Evolutionary conservation across 1,140 invertebrate species (phyloP), one percentile per base, ranked within the genome.

Genomic region (Drosophila lacertosa): DNA sequence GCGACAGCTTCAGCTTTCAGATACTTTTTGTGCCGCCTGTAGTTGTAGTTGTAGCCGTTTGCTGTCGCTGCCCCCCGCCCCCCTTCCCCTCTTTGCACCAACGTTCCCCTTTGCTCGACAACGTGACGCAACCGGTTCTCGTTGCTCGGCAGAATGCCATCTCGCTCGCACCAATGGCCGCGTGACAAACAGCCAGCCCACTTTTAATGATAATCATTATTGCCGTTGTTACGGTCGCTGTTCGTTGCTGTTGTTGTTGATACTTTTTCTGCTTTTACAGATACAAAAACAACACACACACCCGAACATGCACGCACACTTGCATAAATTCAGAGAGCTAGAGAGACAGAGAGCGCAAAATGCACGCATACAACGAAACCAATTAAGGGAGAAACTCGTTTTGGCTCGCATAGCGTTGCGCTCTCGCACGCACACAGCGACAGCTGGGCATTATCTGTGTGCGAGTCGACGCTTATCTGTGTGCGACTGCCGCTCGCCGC

Each of bases 181-280:
- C 63, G 47, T 69, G 44, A 72, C 57, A 59, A 62, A 79, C 79
- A 86, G 74, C 75, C 83, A 84, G 84, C 84, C 84, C 84, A 84
- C 83, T 83, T 80, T 89, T 89, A 80, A 84, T 89, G 89, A 89
- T 86, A 90, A 86, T 89, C 84, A 86, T 89, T 90, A 82, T 89
- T 89, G 84, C 83, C 78, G 77, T 88, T 86, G 81, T 84, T 84
- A 75, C 76, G 73, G 68, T 80, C 75, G 79, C 80, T 83, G 60
- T 64, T 75, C 33, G 15, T 70, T 58, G 69, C 77, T 70, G 69
- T 74, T 75, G 40, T 67, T 64, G 62, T 70, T 79, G 75, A 58
- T 74, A 81, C 82, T 86, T 81, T 86, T 86, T 84, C 72, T 68
- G 54, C 63, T 59, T 33, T 62, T 44, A 29, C 26, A 29, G 26